These are phyloP conservation scores for Paralichthys olivaceus DNA, from an alignment of 2,113 vertebrate species.

Conservation along the genomic window DNA sequence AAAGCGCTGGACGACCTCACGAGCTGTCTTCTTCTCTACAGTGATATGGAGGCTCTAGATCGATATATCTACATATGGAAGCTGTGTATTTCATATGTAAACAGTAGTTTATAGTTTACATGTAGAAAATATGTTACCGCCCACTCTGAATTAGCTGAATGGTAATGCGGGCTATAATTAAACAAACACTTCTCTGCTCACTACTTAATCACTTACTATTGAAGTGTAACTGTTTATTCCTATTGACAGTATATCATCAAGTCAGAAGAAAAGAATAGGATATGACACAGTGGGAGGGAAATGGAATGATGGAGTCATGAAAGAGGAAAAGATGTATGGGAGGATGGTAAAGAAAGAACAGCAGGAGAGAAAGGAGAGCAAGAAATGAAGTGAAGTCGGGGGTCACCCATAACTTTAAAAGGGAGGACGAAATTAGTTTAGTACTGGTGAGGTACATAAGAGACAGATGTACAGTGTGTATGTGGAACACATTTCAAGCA, in stretches of 20 bases:
- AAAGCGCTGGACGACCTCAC: no score
- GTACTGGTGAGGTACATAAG: slow-evolving; percentile 1
- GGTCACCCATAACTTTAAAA: neutral
- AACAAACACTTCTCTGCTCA: no score
- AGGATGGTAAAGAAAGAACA: slow-evolving; percentile 22
- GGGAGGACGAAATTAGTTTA: neutral
- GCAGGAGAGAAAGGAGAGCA: slow-evolving; percentile 22
- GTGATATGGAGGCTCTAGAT: no score
- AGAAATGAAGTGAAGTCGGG: neutral
- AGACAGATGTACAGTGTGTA: neutral
- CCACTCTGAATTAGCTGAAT: no score
- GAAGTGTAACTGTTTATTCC: no score
- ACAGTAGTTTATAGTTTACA: no score
- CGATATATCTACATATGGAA: no score
- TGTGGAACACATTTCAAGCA: neutral
- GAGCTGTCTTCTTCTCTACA: no score
- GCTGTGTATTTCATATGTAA: no score
- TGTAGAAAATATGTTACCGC: no score
- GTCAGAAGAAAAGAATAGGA: slow-evolving; percentile 45
- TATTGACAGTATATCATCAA: slow-evolving; percentile 8
- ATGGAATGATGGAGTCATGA: slow-evolving; percentile 35
- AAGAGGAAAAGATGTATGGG: slow-evolving; percentile 40
- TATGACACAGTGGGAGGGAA: slow-evolving; percentile 42
- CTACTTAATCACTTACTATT: neutral
- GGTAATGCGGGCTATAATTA: no score